Percentiles rank a stretch among this genome's conserved stretches.
phyloP scores from a whole-genome alignment of 2,113 vertebrate species.

The Limnothrissa miodon region DNA sequence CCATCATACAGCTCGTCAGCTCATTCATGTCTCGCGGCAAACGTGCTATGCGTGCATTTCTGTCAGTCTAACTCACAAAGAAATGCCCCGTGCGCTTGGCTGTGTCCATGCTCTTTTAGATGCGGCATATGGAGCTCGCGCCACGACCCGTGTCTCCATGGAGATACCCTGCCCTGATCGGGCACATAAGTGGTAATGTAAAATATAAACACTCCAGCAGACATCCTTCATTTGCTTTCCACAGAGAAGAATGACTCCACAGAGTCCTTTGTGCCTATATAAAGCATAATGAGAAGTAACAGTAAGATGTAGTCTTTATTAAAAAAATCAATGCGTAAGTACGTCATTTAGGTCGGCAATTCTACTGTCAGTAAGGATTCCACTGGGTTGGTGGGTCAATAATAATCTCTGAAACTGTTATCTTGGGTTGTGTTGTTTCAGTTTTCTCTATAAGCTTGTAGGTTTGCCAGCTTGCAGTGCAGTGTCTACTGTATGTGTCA shows the following conservation, averaged over 20 bases:
- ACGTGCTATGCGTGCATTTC: constrained; percentile 15
- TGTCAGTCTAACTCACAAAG: neutral
- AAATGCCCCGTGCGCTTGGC: neutral
- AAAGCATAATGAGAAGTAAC: neutral
- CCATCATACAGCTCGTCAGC: neutral
- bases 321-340: neutral
- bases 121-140: neutral
- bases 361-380: neutral
- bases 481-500: too few species aligned
- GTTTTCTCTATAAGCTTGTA: neutral
- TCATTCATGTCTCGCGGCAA: constrained; percentile 10
- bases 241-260: neutral
- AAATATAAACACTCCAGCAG: neutral
- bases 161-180: neutral
- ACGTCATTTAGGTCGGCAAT: neutral
- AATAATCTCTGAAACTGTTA: neutral
- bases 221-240: neutral
- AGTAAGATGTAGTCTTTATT: neutral
- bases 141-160: neutral
- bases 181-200: neutral
- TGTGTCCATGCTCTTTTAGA: neutral
- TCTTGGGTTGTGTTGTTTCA: neutral
- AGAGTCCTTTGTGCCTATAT: neutral
- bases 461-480: neutral
- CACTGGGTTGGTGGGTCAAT: neutral